Evolutionary conservation across 2,888 invertebrate species (phyloP), one percentile per base, ranked within the genome.

Genomic region (Epiblema foenella): DNA sequence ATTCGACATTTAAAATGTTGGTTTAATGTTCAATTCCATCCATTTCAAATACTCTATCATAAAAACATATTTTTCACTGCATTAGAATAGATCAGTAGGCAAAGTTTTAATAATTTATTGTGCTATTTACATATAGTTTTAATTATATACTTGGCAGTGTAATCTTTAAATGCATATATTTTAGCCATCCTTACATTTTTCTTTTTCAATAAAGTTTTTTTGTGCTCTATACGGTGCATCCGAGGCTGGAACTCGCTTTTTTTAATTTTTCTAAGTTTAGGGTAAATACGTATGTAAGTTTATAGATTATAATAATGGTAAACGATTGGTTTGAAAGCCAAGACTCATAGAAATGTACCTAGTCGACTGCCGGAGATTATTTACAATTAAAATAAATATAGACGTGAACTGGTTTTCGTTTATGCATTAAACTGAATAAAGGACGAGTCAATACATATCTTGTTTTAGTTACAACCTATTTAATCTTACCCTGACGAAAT

Each of bases 391-490:
- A 79, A 52, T 52, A 54, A 63, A 54, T 64, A 79, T 82, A 77
- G 79, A 83, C 82, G 82, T 85, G 84, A 83, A 87, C 89, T 84
- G 89, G 90, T 83, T 92, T 91, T 84, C 89, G 89, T 91, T 93
- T 91, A 89, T 85, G 88, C 89, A 88, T 88, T 85, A 83, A 86
- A 86, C 84, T 87, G 81, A 93, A 89, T 92, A 92, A 91, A 91
- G 90, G 89, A 90, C 89, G 86, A 85, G 79, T 83, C 82, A 84
- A 78, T 79, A 78, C 37, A 65, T 42, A 17, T 52, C 68, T 64
- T 39, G 67, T 80, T 82, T 83, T 76, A 77, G 80, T 85, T 71
- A 7, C 7, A 10, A 7, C n/a, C 39, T 39, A 12, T 15, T 54
- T 9, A 33, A 33, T 5, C 10, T 12, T 11, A 3, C 10, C 39